Evolutionary conservation across 2,797 vertebrate genomes (phyloP).

Genomic region (Gallinago solitaria): DNA sequence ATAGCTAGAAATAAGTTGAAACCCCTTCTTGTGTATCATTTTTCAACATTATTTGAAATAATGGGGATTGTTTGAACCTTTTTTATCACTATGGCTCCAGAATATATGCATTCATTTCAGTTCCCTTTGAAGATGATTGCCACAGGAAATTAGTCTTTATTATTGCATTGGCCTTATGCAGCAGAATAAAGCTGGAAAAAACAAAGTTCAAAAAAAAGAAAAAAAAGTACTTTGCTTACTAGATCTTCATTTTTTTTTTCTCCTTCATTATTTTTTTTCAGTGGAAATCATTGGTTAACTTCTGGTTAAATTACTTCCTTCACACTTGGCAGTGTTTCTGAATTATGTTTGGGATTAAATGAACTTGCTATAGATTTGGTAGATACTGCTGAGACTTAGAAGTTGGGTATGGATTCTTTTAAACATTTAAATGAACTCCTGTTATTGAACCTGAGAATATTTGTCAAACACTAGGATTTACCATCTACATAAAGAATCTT

Average conservation of each 20-base stretch:
- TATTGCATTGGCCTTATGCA: background rate
- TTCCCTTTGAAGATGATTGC: slow-evolving; percentile 33
- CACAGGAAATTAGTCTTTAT: slow-evolving; percentile 12
- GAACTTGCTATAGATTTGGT: background rate
- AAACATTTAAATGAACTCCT: background rate
- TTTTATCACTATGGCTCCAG: slow-evolving; percentile 28
- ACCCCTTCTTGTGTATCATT: background rate
- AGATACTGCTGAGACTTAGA: background rate
- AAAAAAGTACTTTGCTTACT: background rate
- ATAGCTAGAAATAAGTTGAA: slow-evolving; percentile 24
- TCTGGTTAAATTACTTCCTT: background rate
- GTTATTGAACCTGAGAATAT: background rate
- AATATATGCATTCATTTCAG: slow-evolving; percentile 15
- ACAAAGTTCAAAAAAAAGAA: background rate
- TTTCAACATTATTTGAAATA: slow-evolving; percentile 38
- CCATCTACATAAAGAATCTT: background rate
- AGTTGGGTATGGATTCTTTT: background rate
- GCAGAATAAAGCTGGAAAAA: slow-evolving; percentile 24
- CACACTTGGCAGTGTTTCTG: background rate
- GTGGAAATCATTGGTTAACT: background rate
- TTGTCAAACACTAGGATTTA: background rate
- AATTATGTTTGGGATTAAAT: background rate
- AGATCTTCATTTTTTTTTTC: background rate
- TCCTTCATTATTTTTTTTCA: background rate
- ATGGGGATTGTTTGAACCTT: slow-evolving; percentile 20